A percentile compares a stretch with the other conserved stretches of the same genome.
Conservation (phyloP, 2,797 vertebrate species). For the Neostethus bicornis region DNA sequence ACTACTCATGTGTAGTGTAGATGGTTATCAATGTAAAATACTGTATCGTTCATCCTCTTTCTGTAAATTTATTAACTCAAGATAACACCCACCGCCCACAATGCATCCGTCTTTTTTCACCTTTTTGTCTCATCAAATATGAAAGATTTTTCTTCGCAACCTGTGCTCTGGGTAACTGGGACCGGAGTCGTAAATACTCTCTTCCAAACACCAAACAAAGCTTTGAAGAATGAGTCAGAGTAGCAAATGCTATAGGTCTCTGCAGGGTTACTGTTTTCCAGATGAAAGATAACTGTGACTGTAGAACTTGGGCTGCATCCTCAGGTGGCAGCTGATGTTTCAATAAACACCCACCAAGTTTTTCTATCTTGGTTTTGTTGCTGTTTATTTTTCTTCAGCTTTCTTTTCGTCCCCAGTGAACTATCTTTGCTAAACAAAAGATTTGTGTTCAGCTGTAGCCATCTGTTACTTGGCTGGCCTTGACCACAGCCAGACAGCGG, state of each 20-base stretch:
- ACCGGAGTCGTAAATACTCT: conserved; percentile 38
- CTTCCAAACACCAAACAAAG: conserved; percentile 36
- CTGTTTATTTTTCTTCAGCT: conserved; percentile 20
- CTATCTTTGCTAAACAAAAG: conserved; percentile 55
- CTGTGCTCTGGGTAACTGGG: conserved; percentile 44
- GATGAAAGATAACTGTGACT: conserved; percentile 67
- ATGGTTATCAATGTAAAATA: no score
- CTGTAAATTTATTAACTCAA: background rate
- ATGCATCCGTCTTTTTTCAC: conserved; percentile 20
- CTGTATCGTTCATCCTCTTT: background rate
- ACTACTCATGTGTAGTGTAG: no score
- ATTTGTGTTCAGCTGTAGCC: conserved; percentile 51
- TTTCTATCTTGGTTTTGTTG: conserved; percentile 15
- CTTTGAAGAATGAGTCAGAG: conserved; percentile 67
- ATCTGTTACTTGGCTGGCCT: conserved; percentile 59
- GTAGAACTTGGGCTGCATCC: conserved; percentile 52
- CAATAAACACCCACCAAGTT: conserved; percentile 49
- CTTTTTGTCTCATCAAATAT: conserved; percentile 34
- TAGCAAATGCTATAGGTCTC: conserved; percentile 49
- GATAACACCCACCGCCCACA: conserved; percentile 1
- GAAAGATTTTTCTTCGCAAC: conserved; percentile 26
- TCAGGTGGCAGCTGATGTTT: conserved; percentile 67
- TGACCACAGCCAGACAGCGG: conserved; percentile 49
- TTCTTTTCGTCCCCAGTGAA: conserved; percentile 40
- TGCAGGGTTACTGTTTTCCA: conserved; percentile 55